Base-by-base conservation (phyloP, 2,888 invertebrate genomes). In the Noctua janthina region DNA sequence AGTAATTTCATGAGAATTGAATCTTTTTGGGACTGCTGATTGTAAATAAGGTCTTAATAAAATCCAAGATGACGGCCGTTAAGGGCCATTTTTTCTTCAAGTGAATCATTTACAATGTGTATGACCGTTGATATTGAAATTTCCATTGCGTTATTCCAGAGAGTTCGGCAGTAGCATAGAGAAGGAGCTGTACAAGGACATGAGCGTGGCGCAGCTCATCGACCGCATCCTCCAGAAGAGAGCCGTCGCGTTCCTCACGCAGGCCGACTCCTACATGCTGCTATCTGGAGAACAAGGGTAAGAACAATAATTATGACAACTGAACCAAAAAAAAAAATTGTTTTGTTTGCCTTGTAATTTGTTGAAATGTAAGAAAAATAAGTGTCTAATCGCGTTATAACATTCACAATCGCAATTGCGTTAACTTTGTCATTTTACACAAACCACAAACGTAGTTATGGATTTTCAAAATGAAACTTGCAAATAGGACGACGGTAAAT, bases 141-240 rank as follows among this genome's bases (percentile, higher is more conserved):
- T 4, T n/a, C 0, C 91, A 97, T 93, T 68, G 43, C 46, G 43
- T 46, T 68, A 29, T 68, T 68, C 0, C 91, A 97, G 97, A 81
- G 95, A 96, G 82, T 96, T 95, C 79, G 97, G 97, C 43, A 97
- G 96, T 49, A 87, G 91, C 8, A 95, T 97, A 85, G 97, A 98
- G 90, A 97, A 96, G 75, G 92, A 95, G 0, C 91, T 97, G 51
- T 98, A 98, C 92, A 96, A 96, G 90, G 96, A 97, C 59, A 97
- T 97, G 97, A 94, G 96, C 0, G 93, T 98, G 7, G 92, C 97
- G 0, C 95, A 97, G 49, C 94, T 98, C 2, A 96, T 98, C 5
- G 97, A 98, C 86, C 94, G 98, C 77, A 93, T 98, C 71, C 87
- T 98, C 46, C 96, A 94, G 70, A 97, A 97, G 82, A 92, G 98